Conservation (phyloP, 2,113 vertebrate genomes). For the Ceuthmochares aereus region DNA sequence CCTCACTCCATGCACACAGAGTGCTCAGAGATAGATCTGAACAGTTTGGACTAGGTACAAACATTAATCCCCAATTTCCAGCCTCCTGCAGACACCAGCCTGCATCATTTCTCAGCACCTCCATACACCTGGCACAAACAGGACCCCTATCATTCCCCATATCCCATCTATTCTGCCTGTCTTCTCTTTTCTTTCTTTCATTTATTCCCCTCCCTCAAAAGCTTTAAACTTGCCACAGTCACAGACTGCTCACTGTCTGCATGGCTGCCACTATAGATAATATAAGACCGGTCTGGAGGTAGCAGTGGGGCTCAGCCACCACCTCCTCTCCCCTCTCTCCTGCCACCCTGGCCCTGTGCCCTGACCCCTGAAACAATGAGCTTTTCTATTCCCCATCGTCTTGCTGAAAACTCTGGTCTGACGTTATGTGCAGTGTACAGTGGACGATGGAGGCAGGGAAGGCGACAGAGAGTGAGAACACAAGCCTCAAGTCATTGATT, state of each 20-base stretch:
- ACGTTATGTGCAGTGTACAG: not conserved
- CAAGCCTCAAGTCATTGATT: not conserved
- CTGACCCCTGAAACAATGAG: constrained; percentile 7
- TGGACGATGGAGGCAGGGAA: not conserved
- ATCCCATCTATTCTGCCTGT: not conserved
- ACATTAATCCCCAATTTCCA: not conserved
- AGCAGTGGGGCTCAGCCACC: not conserved
- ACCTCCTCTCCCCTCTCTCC: not conserved
- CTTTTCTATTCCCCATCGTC: not conserved
- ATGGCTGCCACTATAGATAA: rapidly evolving
- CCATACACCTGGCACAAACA: not conserved
- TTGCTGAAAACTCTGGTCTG: not conserved
- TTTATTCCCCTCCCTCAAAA: not conserved
- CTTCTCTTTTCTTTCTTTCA: not conserved
- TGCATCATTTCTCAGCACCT: not conserved
- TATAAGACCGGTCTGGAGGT: not conserved
- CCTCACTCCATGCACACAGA: not conserved
- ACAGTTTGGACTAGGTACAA: not conserved
- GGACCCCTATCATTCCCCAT: not conserved
- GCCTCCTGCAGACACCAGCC: not conserved
- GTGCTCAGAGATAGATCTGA: not conserved
- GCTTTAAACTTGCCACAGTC: not conserved
- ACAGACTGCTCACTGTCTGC: not conserved
- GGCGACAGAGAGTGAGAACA: not conserved
- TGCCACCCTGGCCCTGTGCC: not conserved